Evolutionary conservation across 2,888 invertebrate species (phyloP).

Genomic region (Drymonia ruficornis): DNA sequence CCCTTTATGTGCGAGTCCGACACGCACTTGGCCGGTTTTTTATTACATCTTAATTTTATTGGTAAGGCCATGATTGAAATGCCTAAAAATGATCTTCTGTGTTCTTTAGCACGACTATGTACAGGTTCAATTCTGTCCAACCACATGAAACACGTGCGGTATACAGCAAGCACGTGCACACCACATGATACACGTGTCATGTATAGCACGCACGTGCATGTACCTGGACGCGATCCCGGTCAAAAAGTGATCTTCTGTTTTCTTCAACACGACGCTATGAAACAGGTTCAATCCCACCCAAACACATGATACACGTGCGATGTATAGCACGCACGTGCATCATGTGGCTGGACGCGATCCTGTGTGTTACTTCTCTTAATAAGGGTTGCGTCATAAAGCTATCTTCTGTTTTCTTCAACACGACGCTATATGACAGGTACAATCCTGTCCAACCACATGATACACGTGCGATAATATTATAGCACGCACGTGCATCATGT

Average conservation of each 20-base stretch:
- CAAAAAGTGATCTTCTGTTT: background rate
- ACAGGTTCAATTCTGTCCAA: slow-evolving; percentile 10
- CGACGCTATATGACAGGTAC: background rate
- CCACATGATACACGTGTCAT: slow-evolving; percentile 31
- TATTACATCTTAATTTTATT: too few relatives aligned
- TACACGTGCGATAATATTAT: background rate
- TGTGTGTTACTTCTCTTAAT: background rate
- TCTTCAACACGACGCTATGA: background rate
- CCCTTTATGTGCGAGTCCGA: too few relatives aligned
- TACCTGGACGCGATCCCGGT: slow-evolving; percentile 18
- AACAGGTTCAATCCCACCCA: background rate
- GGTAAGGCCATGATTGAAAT: too few relatives aligned
- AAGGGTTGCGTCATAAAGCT: too few relatives aligned
- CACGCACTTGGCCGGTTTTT: too few relatives aligned
- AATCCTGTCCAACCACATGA: background rate
- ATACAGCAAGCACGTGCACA: slow-evolving; percentile 19
- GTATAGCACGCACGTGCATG: slow-evolving; percentile 18
- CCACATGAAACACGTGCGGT: slow-evolving; percentile 32
- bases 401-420: background rate
- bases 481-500: slow-evolving; percentile 1
- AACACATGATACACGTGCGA: slow-evolving; percentile 7
- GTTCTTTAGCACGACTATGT: background rate
- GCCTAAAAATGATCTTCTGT: too few relatives aligned
- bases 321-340: background rate
- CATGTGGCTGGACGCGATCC: background rate